phyloP scores from a whole-genome alignment of 2,888 invertebrate genomes.

The Strigamia crassipes region DNA sequence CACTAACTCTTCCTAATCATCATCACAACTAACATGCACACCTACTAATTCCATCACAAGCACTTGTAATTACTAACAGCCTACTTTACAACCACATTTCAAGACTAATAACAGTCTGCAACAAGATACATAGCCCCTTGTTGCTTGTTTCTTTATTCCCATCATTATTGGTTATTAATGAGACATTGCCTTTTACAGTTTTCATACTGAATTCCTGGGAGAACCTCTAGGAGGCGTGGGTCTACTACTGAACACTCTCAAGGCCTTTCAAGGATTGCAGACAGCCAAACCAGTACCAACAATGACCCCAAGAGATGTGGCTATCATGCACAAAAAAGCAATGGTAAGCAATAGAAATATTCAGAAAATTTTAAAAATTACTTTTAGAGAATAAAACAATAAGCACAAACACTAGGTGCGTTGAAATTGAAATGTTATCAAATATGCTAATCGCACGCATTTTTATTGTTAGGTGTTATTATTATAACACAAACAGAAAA shows the following conservation, averaged over 20 bases:
- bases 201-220: constrained; percentile 88
- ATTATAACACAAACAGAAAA: too few species aligned
- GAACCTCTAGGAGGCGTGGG: constrained; percentile 86
- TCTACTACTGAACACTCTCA: constrained; percentile 79
- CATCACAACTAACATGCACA: constrained; percentile 1
- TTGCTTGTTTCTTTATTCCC: background rate
- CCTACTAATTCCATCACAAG: background rate
- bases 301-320: constrained; percentile 45
- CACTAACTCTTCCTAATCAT: background rate
- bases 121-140: constrained; percentile 14
- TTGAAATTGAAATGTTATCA: too few species aligned
- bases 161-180: constrained; percentile 33
- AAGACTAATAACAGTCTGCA: constrained; percentile 47
- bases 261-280: constrained; percentile 70
- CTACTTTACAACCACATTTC: constrained; percentile 47
- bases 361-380: too few species aligned
- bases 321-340: constrained; percentile 47
- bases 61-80: background rate
- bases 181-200: constrained; percentile 65
- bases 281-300: constrained; percentile 48
- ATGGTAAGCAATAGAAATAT: constrained; percentile 49
- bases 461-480: too few species aligned
- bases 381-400: too few species aligned
- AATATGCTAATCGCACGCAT: too few species aligned
- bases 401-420: too few species aligned